phyloP scores from a whole-genome alignment of 2,113 vertebrate species.

The Clarias magur region DNA sequence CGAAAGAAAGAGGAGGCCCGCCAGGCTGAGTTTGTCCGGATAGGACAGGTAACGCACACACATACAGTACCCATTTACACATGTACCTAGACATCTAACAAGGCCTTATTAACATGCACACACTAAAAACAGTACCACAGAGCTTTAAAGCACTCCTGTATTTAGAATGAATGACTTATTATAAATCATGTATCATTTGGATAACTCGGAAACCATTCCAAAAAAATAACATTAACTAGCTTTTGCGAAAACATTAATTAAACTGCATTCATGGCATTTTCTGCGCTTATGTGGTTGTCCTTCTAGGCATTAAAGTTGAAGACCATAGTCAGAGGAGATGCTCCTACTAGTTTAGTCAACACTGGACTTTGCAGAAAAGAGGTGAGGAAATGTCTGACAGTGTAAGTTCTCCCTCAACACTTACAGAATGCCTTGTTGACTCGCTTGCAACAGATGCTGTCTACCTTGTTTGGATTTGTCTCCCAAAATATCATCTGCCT shows the following conservation, averaged over 20 bases:
- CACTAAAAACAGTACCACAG: not conserved
- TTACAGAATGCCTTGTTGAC: not conserved
- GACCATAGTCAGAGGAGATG: constrained; percentile 91
- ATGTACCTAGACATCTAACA: not conserved
- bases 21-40: constrained; percentile 95
- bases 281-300: not conserved
- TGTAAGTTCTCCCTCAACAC: not conserved
- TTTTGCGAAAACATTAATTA: not conserved
- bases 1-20: constrained; percentile 96
- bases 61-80: not conserved
- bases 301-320: constrained; percentile 92
- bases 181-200: not conserved
- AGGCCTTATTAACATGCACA: not conserved
- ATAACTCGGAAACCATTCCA: not conserved
- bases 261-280: not conserved
- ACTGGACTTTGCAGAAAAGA: constrained; percentile 92
- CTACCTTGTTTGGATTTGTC: not conserved
- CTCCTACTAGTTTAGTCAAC: constrained; percentile 83
- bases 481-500: not conserved
- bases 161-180: not conserved
- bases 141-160: not conserved
- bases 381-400: constrained; percentile 72
- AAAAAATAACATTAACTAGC: not conserved
- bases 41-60: constrained; percentile 84
- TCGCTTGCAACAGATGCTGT: not conserved